A percentile compares a stretch with the other conserved stretches of the same genome.
Conservation (phyloP, 92 coral and sea anemone species). For the Galaxea fascicularis region DNA sequence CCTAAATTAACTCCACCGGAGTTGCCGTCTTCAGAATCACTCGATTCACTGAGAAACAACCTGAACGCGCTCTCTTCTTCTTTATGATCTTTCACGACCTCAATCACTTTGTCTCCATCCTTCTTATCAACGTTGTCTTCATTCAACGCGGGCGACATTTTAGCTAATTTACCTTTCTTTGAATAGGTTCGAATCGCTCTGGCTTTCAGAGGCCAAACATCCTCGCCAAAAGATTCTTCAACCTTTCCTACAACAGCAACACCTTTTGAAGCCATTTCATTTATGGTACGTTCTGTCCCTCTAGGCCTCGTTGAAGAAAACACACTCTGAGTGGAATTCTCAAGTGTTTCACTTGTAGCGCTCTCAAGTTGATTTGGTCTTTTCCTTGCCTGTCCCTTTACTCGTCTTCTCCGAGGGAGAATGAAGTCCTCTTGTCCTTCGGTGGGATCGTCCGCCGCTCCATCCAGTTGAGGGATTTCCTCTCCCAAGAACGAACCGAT, state of each 20-base stretch:
- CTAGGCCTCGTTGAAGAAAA: neutral
- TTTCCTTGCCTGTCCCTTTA: neutral
- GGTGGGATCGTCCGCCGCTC: slow-evolving; percentile 78
- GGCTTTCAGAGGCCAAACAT: slow-evolving; percentile 23
- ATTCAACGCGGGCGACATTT: neutral
- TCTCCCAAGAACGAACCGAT: slow-evolving; percentile 69
- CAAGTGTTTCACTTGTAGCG: neutral
- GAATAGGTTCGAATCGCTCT: slow-evolving; percentile 42
- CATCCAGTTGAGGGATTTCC: slow-evolving; percentile 90
- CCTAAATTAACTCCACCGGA: neutral
- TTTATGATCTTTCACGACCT: neutral
- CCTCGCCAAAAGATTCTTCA: neutral
- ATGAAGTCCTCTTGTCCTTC: slow-evolving; percentile 7
- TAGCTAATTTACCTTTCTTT: slow-evolving; percentile 4
- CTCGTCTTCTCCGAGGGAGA: neutral
- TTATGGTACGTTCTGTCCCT: neutral
- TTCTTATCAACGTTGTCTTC: neutral
- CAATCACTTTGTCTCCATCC: neutral
- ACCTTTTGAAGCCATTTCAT: neutral
- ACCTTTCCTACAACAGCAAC: too few species aligned
- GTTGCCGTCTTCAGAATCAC: slow-evolving; percentile 46
- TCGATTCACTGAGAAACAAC: slow-evolving; percentile 55
- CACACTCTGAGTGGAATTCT: neutral
- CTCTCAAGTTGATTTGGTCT: neutral
- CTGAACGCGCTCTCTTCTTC: slow-evolving; percentile 20